phyloP scores from a whole-genome alignment of 2,888 invertebrate species.

The Himalopsyche japonica region DNA sequence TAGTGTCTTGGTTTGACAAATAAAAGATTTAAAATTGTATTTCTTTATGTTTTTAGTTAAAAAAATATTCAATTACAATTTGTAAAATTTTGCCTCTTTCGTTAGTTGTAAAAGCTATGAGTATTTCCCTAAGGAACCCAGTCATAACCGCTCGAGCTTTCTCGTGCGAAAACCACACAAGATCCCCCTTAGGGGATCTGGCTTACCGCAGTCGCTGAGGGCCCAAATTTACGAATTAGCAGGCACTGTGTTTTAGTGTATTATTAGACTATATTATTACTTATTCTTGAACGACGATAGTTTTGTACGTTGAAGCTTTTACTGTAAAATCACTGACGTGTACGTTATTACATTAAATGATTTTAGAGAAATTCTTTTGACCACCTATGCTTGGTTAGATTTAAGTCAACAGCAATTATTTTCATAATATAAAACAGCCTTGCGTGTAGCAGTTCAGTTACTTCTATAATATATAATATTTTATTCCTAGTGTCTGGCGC shows the following conservation, averaged over 20 bases:
- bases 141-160: not conserved
- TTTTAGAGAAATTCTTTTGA: no score
- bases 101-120: not conserved
- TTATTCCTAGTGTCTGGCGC: no score
- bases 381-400: no score
- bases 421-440: no score
- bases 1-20: no score
- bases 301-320: not conserved
- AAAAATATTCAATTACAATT: not conserved
- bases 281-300: not conserved
- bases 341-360: no score
- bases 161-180: not conserved
- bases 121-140: not conserved
- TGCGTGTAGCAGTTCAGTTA: no score
- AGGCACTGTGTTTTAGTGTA: not conserved
- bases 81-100: not conserved
- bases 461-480: no score
- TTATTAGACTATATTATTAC: not conserved
- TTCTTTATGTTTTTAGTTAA: no score
- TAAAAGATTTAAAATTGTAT: no score
- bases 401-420: no score
- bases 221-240: not conserved
- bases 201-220: not conserved
- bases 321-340: not conserved
- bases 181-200: not conserved